phyloP scores from a whole-genome alignment of 2,888 invertebrate species.

The Seira musarum region DNA sequence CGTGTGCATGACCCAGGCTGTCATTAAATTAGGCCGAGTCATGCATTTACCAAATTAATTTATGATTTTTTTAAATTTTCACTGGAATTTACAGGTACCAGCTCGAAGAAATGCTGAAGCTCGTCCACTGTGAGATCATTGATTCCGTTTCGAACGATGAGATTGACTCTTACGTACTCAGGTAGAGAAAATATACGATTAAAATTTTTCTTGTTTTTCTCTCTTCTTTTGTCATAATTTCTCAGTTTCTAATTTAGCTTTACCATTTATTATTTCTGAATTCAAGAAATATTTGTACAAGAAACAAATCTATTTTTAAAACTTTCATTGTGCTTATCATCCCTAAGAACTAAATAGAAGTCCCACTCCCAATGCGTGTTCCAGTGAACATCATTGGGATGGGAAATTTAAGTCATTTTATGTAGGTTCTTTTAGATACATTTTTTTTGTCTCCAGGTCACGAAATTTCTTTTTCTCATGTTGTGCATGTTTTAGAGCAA shows the following conservation, averaged over 20 bases:
- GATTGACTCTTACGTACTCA: conserved; percentile 96
- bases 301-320: too few species aligned
- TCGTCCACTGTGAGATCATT: conserved; percentile 96
- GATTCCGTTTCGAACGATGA: conserved; percentile 90
- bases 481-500: conserved; percentile 1
- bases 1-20: too few species aligned
- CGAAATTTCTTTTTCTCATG: not conserved
- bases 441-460: not conserved
- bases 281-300: too few species aligned
- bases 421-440: not conserved
- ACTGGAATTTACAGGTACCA: conserved; percentile 79
- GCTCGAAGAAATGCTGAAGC: conserved; percentile 90
- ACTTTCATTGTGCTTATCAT: too few species aligned
- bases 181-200: conserved; percentile 77
- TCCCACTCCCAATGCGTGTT: conserved; percentile 38
- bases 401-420: conserved; percentile 3
- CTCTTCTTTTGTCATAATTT: not conserved
- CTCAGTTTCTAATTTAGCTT: not conserved
- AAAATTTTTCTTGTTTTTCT: not conserved
- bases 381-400: conserved; percentile 28
- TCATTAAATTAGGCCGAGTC: too few species aligned
- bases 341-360: too few species aligned
- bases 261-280: too few species aligned
- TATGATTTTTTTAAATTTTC: too few species aligned
- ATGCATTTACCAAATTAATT: too few species aligned